These are phyloP conservation scores for Gasterosteus aculeatus DNA, from an alignment of 2,113 vertebrate species.

Conservation along the genomic window DNA sequence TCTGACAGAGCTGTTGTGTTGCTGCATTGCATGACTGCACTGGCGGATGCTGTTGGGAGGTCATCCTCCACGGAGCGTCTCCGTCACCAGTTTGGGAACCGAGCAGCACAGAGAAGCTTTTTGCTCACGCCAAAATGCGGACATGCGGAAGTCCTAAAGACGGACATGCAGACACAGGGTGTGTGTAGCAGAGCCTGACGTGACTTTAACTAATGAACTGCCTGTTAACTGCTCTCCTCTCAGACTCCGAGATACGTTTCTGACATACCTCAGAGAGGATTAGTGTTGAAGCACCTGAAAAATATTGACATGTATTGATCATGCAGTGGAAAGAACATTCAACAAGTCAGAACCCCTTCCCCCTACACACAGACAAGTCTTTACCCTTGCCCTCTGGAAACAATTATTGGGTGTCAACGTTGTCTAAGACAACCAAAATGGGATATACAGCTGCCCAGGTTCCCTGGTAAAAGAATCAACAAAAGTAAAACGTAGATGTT, in stretches of 20 bases:
- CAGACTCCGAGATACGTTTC: conserved; percentile 54
- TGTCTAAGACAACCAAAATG: conserved; percentile 28
- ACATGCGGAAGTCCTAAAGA: conserved; percentile 51
- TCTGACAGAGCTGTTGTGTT: conserved; percentile 67
- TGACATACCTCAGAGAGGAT: conserved; percentile 70
- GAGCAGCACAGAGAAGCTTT: conserved; percentile 28
- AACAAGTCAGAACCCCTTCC: conserved; percentile 22
- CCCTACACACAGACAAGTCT: background rate
- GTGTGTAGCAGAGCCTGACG: conserved; percentile 67
- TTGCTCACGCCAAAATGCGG: conserved; percentile 29
- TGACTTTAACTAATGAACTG: conserved; percentile 80
- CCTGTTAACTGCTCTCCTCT: conserved; percentile 72
- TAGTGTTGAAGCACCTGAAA: conserved; percentile 62
- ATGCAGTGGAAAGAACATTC: conserved; percentile 55
- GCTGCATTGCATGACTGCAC: conserved; percentile 64
- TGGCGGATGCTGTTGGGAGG: conserved; percentile 37
- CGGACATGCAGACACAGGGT: conserved; percentile 44
- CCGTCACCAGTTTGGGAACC: conserved; percentile 49
- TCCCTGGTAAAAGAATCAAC: conserved; percentile 55
- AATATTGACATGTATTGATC: conserved; percentile 68
- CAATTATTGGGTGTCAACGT: conserved; percentile 10
- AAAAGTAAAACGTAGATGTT: conserved; percentile 72
- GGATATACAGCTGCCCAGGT: conserved; percentile 31
- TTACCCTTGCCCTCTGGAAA: conserved; percentile 22
- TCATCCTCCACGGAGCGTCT: conserved; percentile 31